Base-by-base conservation (phyloP, 2,113 vertebrate genomes). In the Centrocercus urophasianus region DNA sequence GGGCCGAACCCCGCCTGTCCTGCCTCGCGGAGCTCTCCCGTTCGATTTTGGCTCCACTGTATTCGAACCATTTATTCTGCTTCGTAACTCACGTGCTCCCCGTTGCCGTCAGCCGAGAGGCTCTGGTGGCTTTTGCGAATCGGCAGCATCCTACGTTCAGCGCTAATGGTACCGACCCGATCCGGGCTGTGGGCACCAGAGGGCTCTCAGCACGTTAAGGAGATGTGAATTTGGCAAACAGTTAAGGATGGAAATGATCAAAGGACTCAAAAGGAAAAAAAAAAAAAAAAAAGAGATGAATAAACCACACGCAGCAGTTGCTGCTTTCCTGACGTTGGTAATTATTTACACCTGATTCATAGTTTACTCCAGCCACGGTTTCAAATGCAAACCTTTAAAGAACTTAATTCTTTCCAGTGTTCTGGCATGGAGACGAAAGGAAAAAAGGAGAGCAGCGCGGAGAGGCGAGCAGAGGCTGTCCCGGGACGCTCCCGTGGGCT, bases 301-400 rank as follows among this genome's bases (percentile, higher is more conserved):
- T 69, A 83, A 89, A 94, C 65, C 82, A 85, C 79, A 72, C 94
- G 78, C 75, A 96, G 71, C 82, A 54, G 86, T 94, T 91, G 89
- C 86, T 1, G n/a, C 72, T 89, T 93, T 93, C 93, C 77, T 92
- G 88, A 48, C 86, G 88, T 89, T 38, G 64, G 88, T 95, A 93
- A 94, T 95, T 94, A 89, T 95, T 96, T 96, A 92, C 95, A 94
- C 95, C 96, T 96, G 95, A 97, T 89, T 88, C 80, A 21, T 52
- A 80, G 88, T 88, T 93, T 95, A 81, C 61, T 85, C 50, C 84
- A 61, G 66, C 38, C n/a, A 73, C 13, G 15, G 73, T 92, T 93
- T 91, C 61, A 73, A 96, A 90, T 84, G 89, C 57, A 94, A 96
- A 92, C 87, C 93, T 87, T 96, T 83, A 94, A 92, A 92, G 64